Evolutionary conservation across 2,113 vertebrate species (phyloP).

Genomic region (Lota lota): DNA sequence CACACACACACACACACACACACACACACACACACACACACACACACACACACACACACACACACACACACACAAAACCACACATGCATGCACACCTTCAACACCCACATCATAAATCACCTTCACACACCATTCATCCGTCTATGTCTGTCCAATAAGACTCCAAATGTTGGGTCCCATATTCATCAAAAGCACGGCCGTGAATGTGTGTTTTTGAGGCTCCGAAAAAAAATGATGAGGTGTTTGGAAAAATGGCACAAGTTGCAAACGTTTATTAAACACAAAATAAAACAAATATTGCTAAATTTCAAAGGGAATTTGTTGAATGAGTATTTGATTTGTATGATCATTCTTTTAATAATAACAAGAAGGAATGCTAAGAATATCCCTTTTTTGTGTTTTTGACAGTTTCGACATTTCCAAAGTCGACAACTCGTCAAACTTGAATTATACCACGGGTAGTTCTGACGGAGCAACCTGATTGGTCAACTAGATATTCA

Average conservation of each 20-base stretch:
- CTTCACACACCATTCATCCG: constrained; percentile 48
- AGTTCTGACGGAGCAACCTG: too few relatives aligned
- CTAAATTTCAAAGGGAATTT: too few relatives aligned
- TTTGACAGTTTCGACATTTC: too few relatives aligned
- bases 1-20: constrained; percentile 13
- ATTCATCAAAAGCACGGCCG: constrained; percentile 53
- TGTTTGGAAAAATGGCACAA: constrained; percentile 10
- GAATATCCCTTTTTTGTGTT: too few relatives aligned
- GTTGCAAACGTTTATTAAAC: too few relatives aligned
- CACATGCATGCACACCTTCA: constrained; percentile 6
- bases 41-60: neutral
- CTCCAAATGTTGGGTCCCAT: constrained; percentile 46
- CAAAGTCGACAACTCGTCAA: too few relatives aligned
- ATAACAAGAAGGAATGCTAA: too few relatives aligned
- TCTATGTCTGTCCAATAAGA: constrained; percentile 58
- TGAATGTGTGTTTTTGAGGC: constrained; percentile 32
- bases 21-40: constrained; percentile 7
- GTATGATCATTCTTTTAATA: too few relatives aligned
- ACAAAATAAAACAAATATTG: too few relatives aligned
- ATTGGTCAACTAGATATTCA: too few relatives aligned
- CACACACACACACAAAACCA: constrained; percentile 29
- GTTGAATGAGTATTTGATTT: too few relatives aligned
- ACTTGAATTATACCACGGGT: too few relatives aligned
- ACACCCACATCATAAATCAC: constrained; percentile 49
- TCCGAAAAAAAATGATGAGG: constrained; percentile 32